Conservation (phyloP, 1,140 invertebrate genomes). For the Drosophila persimilis region DNA sequence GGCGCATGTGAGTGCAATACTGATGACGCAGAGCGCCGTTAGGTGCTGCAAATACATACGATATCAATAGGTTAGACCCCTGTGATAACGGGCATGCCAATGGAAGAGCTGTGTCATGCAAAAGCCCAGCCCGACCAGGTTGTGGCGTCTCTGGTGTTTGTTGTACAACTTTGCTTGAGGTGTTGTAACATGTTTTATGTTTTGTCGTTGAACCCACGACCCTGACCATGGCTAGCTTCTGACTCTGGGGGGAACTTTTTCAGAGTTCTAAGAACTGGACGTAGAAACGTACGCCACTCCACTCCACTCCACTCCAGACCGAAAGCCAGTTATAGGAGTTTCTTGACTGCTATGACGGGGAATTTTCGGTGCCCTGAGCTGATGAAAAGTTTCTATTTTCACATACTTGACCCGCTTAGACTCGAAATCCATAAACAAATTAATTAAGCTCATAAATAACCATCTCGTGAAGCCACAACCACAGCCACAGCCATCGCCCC, state of each 20-base stretch:
- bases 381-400: conserved; percentile 66
- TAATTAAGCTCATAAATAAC: conserved; percentile 72
- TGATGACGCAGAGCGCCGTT: conserved; percentile 72
- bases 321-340: conserved; percentile 9
- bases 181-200: conserved; percentile 43
- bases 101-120: conserved; percentile 3
- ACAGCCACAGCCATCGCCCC: conserved; percentile 45
- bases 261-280: conserved; percentile 23
- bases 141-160: neutral
- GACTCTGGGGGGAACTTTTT: conserved; percentile 20
- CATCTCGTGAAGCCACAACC: conserved; percentile 17
- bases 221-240: conserved; percentile 35
- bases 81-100: conserved; percentile 10
- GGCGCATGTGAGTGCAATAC: conserved; percentile 67
- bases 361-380: neutral
- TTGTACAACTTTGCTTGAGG: conserved; percentile 25
- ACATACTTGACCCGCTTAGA: conserved; percentile 68
- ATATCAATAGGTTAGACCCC: neutral
- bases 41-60: conserved; percentile 54
- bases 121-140: conserved; percentile 7
- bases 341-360: no score
- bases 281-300: conserved; percentile 13
- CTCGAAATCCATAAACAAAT: conserved; percentile 61
- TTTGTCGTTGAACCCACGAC: conserved; percentile 35
- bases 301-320: conserved; percentile 2